These are phyloP conservation scores for Danaus chrysippus DNA, from an alignment of 2,888 invertebrate genomes.

Conservation along the genomic window DNA sequence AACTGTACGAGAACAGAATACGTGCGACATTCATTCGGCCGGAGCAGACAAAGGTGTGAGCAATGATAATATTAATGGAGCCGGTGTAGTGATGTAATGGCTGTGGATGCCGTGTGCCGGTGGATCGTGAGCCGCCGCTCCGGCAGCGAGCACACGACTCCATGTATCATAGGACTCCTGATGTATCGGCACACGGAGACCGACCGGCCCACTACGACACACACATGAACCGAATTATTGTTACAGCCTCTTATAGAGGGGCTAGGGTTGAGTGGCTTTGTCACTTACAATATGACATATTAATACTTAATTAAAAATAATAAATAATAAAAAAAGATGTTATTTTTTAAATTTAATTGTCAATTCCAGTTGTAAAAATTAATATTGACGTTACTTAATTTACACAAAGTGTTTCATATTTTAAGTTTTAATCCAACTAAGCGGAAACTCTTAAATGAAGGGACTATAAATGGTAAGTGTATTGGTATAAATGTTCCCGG, in stretches of 20 bases:
- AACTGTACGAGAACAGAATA: not conserved
- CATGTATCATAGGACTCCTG: conserved; percentile 21
- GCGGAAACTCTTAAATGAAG: too few relatives aligned
- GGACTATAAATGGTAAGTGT: not conserved
- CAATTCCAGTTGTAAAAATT: too few relatives aligned
- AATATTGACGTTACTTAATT: too few relatives aligned
- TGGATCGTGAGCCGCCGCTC: conserved; percentile 8
- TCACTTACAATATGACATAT: too few relatives aligned
- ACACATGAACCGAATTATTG: not conserved
- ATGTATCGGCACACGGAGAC: conserved; percentile 20
- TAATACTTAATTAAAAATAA: too few relatives aligned
- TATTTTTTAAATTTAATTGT: too few relatives aligned
- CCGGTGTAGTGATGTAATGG: conserved; percentile 24
- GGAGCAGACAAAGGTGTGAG: conserved; percentile 20
- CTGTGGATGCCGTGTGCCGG: conserved; percentile 20
- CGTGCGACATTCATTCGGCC: not conserved
- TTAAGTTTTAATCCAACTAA: too few relatives aligned
- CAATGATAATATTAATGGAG: conserved; percentile 27
- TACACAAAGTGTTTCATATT: too few relatives aligned
- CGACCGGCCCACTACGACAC: not conserved
- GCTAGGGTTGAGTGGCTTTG: not conserved
- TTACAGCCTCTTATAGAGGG: not conserved
- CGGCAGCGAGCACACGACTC: conserved; percentile 14
- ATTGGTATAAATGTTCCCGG: not conserved
- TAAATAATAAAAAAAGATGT: too few relatives aligned